Percentiles rank a stretch among this genome's conserved stretches.
Conservation (phyloP, 2,113 vertebrate genomes). For the Spheniscus mendiculus region DNA sequence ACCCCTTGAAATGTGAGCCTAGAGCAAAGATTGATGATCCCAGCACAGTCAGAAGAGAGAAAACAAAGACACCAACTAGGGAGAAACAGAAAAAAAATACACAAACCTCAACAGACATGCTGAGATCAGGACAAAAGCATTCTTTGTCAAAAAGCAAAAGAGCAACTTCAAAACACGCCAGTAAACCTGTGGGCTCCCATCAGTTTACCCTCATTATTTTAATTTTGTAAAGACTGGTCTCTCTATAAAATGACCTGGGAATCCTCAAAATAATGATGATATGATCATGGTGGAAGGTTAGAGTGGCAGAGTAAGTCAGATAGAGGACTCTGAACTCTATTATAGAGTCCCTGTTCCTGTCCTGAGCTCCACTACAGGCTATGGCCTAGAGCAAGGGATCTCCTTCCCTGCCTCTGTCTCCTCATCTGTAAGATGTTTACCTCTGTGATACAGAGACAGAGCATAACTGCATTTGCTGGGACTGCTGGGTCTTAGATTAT, state of each 20-base stretch:
- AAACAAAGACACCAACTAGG: constrained; percentile 81
- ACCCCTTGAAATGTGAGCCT: constrained; percentile 85
- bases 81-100: neutral
- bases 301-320: neutral
- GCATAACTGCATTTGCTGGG: neutral
- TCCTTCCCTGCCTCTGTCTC: neutral
- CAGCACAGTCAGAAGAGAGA: constrained; percentile 82
- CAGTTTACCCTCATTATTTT: neutral
- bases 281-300: neutral
- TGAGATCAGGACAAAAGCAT: neutral
- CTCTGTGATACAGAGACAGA: neutral
- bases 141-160: neutral
- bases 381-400: neutral
- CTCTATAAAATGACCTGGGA: neutral
- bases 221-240: neutral
- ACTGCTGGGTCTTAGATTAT: neutral
- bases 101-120: neutral
- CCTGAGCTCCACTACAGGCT: neutral
- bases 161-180: neutral
- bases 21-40: constrained; percentile 82
- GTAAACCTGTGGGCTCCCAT: neutral
- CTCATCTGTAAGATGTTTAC: neutral
- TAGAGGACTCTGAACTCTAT: neutral
- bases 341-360: neutral
- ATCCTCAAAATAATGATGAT: neutral